A percentile compares a stretch with the other conserved stretches of the same genome.
Conservation (phyloP, 2,888 invertebrate genomes). For the Coenonympha glycerion region DNA sequence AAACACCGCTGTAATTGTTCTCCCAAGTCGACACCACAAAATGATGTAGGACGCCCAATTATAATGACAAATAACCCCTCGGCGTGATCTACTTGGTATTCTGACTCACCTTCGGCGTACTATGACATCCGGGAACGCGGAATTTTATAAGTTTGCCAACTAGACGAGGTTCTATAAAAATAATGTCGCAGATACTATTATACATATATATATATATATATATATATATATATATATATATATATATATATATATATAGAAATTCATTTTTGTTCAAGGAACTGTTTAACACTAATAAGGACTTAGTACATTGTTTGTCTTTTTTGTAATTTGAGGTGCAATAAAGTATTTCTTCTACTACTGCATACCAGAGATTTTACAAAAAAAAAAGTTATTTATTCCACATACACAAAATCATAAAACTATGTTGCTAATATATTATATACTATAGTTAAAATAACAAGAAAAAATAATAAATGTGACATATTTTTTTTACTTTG, state of each 20-base stretch:
- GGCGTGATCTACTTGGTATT: constrained; percentile 10
- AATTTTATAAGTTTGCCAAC: background rate
- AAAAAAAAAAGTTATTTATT: too few species aligned
- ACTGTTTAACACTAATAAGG: too few species aligned
- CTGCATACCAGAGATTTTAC: too few species aligned
- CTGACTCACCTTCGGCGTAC: background rate
- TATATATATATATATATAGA: background rate
- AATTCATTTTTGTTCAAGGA: too few species aligned
- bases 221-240: background rate
- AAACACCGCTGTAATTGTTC: background rate
- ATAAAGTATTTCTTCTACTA: too few species aligned
- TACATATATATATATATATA: background rate
- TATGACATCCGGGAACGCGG: background rate
- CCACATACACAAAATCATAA: too few species aligned
- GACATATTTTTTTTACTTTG: too few species aligned
- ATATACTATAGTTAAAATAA: too few species aligned
- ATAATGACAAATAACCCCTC: constrained; percentile 17
- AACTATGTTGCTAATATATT: too few species aligned
- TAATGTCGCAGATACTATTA: background rate
- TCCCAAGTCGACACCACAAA: constrained; percentile 9
- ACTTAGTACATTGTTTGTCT: too few species aligned
- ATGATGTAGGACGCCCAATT: constrained; percentile 15
- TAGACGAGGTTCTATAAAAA: background rate
- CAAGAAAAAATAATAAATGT: too few species aligned
- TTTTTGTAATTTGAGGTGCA: too few species aligned